Conservation (phyloP, 2,113 vertebrate genomes). For the Albula glossodonta region DNA sequence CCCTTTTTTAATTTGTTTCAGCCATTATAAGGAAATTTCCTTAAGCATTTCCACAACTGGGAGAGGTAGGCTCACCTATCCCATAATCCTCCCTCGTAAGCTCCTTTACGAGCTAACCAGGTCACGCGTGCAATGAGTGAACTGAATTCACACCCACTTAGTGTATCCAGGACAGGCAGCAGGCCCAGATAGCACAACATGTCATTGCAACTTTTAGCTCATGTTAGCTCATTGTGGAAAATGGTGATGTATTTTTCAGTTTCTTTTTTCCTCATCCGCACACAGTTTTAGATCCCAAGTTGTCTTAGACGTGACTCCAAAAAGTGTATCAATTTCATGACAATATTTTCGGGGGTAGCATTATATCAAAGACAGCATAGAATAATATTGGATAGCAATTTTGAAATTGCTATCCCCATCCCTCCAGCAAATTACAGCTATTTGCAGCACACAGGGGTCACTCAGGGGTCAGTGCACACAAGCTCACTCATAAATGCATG, state of each 20-base stretch:
- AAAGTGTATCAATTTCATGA: too few relatives aligned
- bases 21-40: constrained; percentile 59
- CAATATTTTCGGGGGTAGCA: too few relatives aligned
- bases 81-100: constrained; percentile 49
- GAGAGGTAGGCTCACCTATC: constrained; percentile 48
- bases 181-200: constrained; percentile 6
- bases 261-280: neutral
- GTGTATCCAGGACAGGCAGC: neutral
- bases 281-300: too few relatives aligned
- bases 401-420: too few relatives aligned
- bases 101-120: constrained; percentile 24
- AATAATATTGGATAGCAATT: too few relatives aligned
- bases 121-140: neutral
- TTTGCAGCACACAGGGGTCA: too few relatives aligned
- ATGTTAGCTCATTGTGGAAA: neutral
- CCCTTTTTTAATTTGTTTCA: constrained; percentile 55
- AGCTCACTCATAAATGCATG: neutral
- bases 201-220: neutral
- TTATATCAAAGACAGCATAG: too few relatives aligned
- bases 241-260: neutral
- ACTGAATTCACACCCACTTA: neutral
- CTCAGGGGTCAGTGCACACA: too few relatives aligned
- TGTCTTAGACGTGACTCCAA: too few relatives aligned
- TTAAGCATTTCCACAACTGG: constrained; percentile 49
- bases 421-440: too few relatives aligned